Conservation (phyloP, 2,797 vertebrate species). For the Hemibagrus guttatus region DNA sequence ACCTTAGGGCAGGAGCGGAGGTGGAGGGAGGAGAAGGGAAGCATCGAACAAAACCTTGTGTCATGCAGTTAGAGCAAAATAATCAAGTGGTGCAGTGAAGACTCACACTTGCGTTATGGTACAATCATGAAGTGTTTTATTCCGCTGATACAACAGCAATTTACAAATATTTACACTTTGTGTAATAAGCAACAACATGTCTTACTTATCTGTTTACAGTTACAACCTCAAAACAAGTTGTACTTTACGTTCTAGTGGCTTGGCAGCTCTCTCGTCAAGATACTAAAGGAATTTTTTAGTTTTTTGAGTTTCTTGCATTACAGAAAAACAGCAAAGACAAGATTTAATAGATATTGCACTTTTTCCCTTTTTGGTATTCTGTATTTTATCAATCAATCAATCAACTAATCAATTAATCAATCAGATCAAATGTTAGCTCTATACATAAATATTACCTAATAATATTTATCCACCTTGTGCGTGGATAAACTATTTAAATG, state of each 20-base stretch:
- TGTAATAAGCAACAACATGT: background rate
- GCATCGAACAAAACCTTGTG: background rate
- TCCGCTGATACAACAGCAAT: background rate
- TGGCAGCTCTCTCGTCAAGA: background rate
- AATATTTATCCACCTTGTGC: background rate
- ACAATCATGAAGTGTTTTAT: background rate
- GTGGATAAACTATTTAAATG: no score
- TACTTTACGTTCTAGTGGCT: background rate
- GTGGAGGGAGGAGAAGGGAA: background rate
- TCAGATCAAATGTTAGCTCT: no score
- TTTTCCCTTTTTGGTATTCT: no score
- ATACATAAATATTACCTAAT: background rate
- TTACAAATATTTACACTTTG: background rate
- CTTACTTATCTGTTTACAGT: background rate
- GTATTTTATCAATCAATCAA: no score
- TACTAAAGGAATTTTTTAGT: background rate
- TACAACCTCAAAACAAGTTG: background rate
- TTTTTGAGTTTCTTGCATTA: no score
- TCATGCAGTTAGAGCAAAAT: background rate
- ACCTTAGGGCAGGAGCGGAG: constrained; percentile 34
- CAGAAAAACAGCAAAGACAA: no score
- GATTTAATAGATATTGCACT: background rate
- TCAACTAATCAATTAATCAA: no score
- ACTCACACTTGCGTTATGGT: background rate
- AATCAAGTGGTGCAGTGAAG: background rate